Evolutionary conservation across 2,113 vertebrate species (phyloP).

Genomic region (Stegostoma tigrinum): DNA sequence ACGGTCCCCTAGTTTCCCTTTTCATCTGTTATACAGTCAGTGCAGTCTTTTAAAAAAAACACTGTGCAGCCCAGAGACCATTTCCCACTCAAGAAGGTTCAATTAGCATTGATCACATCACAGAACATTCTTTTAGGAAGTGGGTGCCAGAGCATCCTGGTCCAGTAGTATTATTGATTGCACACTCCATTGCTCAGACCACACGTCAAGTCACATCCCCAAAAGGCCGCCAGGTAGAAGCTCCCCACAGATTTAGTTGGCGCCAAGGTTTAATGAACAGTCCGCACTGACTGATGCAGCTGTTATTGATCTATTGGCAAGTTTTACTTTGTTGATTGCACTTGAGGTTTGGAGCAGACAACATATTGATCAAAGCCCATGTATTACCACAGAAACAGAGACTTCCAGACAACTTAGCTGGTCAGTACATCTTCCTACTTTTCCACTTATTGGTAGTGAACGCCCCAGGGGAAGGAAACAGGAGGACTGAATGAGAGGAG

Average conservation of each 20-base stretch:
- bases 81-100: neutral
- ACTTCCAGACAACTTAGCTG: constrained; percentile 6
- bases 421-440: neutral
- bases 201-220: neutral
- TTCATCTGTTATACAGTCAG: neutral
- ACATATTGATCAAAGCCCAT: constrained; percentile 35
- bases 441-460: neutral
- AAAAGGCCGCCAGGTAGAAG: neutral
- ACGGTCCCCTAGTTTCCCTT: neutral
- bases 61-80: neutral
- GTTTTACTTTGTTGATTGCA: constrained; percentile 23
- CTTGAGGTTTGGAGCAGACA: constrained; percentile 32
- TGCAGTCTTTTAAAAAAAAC: neutral
- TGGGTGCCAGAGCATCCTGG: neutral
- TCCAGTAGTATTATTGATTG: neutral
- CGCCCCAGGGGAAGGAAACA: neutral
- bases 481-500: neutral
- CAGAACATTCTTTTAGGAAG: neutral
- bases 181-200: neutral
- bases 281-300: neutral
- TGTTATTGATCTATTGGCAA: constrained; percentile 35
- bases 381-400: neutral
- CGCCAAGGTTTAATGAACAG: neutral
- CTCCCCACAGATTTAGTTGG: neutral
- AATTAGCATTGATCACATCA: neutral